A percentile compares a stretch with the other conserved stretches of the same genome.
Evolutionary conservation across 2,797 vertebrate species (phyloP).

Genomic region (Pterois miles): DNA sequence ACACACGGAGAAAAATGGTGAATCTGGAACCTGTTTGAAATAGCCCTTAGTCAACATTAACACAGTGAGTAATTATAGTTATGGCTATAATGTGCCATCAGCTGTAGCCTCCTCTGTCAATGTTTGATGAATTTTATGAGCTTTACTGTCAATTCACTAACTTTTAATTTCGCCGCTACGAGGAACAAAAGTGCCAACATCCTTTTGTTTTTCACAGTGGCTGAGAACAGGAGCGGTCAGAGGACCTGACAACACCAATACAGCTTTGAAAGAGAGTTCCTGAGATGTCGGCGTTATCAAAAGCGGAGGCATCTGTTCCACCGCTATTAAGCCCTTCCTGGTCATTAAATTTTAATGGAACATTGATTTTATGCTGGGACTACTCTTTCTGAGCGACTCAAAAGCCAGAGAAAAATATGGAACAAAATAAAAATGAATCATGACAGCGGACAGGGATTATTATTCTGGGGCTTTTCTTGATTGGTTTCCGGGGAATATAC

Average conservation of each 20-base stretch:
- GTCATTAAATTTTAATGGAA: slow-evolving; percentile 89
- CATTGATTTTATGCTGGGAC: slow-evolving; percentile 87
- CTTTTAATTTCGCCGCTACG: slow-evolving; percentile 54
- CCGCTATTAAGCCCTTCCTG: slow-evolving; percentile 85
- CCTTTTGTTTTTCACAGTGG: slow-evolving; percentile 38
- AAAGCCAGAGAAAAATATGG: slow-evolving; percentile 79
- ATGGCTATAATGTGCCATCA: slow-evolving; percentile 52
- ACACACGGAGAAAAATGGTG: background rate
- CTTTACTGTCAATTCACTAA: slow-evolving; percentile 59
- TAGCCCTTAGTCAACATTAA: slow-evolving; percentile 60
- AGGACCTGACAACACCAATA: slow-evolving; percentile 57
- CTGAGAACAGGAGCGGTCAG: slow-evolving; percentile 27
- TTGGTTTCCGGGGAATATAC: slow-evolving; percentile 84
- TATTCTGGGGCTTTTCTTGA: slow-evolving; percentile 81
- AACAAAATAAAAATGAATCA: slow-evolving; percentile 85
- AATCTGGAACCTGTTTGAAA: slow-evolving; percentile 48
- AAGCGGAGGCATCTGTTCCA: slow-evolving; percentile 84
- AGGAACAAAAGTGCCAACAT: slow-evolving; percentile 40
- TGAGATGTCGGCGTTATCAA: slow-evolving; percentile 71
- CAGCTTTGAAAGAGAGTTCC: slow-evolving; percentile 68
- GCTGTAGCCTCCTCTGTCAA: slow-evolving; percentile 61
- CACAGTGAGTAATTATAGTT: slow-evolving; percentile 55
- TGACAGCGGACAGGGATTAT: slow-evolving; percentile 79
- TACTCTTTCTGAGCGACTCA: slow-evolving; percentile 81
- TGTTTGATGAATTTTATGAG: slow-evolving; percentile 65